These are phyloP conservation scores for Hecatera dysodea DNA, from an alignment of 2,888 invertebrate species.

Conservation along the genomic window DNA sequence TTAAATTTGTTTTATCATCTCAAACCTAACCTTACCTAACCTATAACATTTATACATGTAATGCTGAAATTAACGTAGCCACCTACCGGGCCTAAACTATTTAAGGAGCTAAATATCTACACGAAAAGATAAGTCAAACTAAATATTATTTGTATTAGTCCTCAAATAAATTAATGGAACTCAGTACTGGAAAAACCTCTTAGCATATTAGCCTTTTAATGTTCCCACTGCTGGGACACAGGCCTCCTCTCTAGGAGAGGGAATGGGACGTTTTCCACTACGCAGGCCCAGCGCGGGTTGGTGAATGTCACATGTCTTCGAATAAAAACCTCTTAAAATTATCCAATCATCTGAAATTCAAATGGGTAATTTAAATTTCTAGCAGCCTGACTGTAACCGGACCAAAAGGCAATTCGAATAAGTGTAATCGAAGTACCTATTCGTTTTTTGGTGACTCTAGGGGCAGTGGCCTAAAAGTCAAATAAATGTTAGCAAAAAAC, in stretches of 20 bases:
- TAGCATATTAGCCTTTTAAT: too few species aligned
- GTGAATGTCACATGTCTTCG: too few species aligned
- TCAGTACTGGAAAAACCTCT: conserved; percentile 15
- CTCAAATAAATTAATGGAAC: not conserved
- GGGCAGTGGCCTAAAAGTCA: conserved; percentile 60
- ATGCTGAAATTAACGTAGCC: not conserved
- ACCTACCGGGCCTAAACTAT: not conserved
- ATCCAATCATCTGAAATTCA: not conserved
- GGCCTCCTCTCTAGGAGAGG: too few species aligned
- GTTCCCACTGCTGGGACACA: too few species aligned
- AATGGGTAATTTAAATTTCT: too few species aligned
- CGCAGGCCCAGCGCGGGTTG: too few species aligned
- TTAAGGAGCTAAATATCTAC: too few species aligned
- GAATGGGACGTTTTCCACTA: too few species aligned
- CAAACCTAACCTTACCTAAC: not conserved
- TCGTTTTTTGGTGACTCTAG: conserved; percentile 42
- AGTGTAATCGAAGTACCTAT: conserved; percentile 27
- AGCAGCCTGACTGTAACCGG: too few species aligned
- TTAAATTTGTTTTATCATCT: conserved; percentile 29
- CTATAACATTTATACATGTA: not conserved
- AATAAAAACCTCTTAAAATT: conserved; percentile 21
- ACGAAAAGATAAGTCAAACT: too few species aligned
- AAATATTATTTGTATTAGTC: too few species aligned
- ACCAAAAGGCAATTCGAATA: conserved; percentile 21
- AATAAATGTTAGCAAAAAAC: conserved; percentile 51